Percentiles rank a stretch among this genome's conserved stretches.
Conservation (phyloP, 2,797 vertebrate species). For the Sebastes vulpes region DNA sequence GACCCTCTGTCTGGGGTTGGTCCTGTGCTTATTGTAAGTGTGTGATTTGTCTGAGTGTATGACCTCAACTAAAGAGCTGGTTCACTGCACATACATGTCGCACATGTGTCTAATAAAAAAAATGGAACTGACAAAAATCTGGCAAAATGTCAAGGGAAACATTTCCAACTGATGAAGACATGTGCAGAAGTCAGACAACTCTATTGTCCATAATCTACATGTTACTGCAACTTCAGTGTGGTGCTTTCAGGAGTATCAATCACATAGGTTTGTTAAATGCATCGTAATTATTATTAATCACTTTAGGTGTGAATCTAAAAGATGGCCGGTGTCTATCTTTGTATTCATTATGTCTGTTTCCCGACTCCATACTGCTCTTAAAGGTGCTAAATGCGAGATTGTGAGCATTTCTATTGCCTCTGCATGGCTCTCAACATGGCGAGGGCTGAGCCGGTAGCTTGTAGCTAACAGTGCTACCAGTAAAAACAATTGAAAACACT, state of each 20-base stretch:
- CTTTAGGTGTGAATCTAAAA: background rate
- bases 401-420: no score
- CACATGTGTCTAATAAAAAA: constrained; percentile 1
- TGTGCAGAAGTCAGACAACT: background rate
- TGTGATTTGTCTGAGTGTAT: constrained; percentile 16
- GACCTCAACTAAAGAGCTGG: constrained; percentile 14
- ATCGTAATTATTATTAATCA: background rate
- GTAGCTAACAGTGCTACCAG: no score
- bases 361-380: background rate
- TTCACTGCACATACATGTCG: constrained; percentile 7
- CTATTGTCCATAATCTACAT: background rate
- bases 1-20: constrained; percentile 23
- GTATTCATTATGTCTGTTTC: background rate
- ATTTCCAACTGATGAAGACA: background rate
- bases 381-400: no score
- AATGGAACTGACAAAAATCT: background rate
- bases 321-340: background rate
- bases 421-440: no score
- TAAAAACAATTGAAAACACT: no score
- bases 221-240: background rate
- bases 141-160: background rate
- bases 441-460: no score
- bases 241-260: background rate
- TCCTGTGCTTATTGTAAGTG: background rate
- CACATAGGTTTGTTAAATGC: background rate